Conservation (phyloP, 2,888 invertebrate species). For the Xanthorhoe spadicearia region DNA sequence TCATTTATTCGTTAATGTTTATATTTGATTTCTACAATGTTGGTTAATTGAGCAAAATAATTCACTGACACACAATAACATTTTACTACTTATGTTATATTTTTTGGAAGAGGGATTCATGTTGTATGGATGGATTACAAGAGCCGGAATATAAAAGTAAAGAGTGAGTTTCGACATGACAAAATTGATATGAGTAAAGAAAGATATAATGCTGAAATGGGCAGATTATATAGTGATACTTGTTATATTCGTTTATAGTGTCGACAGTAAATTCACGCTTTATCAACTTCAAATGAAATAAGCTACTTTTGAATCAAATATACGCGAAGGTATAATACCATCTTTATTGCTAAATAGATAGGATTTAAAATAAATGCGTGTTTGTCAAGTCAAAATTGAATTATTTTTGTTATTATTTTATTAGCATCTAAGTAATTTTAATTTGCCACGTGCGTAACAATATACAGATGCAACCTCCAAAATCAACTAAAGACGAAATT, state of each 20-base stretch:
- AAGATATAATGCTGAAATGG: too few species aligned
- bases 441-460: slow-evolving; percentile 16
- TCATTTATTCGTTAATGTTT: slow-evolving; percentile 23
- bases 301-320: slow-evolving; percentile 58
- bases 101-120: not conserved
- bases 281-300: slow-evolving; percentile 64
- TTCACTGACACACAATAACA: not conserved
- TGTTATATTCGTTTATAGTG: too few species aligned
- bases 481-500: slow-evolving; percentile 9
- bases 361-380: not conserved
- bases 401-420: not conserved
- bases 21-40: slow-evolving; percentile 19
- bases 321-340: slow-evolving; percentile 9
- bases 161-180: too few species aligned
- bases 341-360: slow-evolving; percentile 1
- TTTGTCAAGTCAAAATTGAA: not conserved
- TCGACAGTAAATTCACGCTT: slow-evolving; percentile 64
- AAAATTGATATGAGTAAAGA: too few species aligned
- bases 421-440: not conserved
- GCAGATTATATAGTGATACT: too few species aligned
- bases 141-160: not conserved
- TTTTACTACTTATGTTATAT: not conserved
- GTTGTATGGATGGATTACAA: not conserved
- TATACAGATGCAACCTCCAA: slow-evolving; percentile 25
- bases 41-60: not conserved